A percentile compares a stretch with the other conserved stretches of the same genome.
These are phyloP conservation scores for Pseudopipra pipra DNA, from an alignment of 2,113 vertebrate genomes.

Conservation along the genomic window DNA sequence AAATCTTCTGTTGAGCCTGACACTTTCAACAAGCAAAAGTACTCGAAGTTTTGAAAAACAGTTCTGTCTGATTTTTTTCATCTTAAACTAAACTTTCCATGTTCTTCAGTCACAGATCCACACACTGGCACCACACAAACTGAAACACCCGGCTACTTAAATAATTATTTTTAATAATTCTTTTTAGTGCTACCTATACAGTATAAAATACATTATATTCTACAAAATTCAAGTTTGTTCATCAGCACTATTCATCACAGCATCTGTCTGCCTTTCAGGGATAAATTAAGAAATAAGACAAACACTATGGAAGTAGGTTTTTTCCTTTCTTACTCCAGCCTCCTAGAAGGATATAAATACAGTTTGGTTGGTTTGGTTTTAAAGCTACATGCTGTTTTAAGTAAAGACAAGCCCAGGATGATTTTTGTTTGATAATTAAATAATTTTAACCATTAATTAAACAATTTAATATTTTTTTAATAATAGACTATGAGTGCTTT, in stretches of 20 bases:
- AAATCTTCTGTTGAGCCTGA: constrained; percentile 16
- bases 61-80: neutral
- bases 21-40: neutral
- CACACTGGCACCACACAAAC: neutral
- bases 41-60: neutral
- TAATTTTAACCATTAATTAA: neutral
- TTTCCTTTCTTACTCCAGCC: neutral
- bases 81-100: neutral
- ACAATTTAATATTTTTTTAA: neutral
- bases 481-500: neutral
- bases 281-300: neutral
- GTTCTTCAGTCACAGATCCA: neutral
- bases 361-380: neutral
- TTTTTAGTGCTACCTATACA: neutral
- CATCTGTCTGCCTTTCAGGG: neutral
- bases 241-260: neutral
- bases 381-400: neutral
- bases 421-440: neutral
- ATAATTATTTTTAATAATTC: neutral
- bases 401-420: neutral
- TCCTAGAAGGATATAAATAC: neutral
- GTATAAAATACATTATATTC: neutral
- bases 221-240: neutral
- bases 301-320: neutral
- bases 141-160: neutral